Conservation (phyloP, 2,113 vertebrate genomes). For the Pogona vitticeps region DNA sequence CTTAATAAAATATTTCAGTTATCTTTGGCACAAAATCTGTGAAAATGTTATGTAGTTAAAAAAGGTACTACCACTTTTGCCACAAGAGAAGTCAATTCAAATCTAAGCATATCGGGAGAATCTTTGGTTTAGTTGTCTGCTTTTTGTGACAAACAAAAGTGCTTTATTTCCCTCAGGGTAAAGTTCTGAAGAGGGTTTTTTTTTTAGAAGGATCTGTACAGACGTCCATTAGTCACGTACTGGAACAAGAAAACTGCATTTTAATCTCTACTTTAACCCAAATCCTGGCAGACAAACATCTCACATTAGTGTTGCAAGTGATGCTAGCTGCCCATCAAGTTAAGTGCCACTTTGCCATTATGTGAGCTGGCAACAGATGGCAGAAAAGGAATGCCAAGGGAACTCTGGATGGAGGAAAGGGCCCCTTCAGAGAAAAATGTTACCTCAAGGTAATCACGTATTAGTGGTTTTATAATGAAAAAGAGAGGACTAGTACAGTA, state of each 20-base stretch:
- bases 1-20: neutral
- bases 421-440: neutral
- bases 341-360: slow-evolving; percentile 33
- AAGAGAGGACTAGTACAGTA: neutral
- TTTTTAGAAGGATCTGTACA: neutral
- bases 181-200: neutral
- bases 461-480: neutral
- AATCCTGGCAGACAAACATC: slow-evolving; percentile 2
- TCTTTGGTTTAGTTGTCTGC: neutral
- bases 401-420: neutral
- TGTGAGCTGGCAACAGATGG: slow-evolving; percentile 11
- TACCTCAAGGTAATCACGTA: neutral
- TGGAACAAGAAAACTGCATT: slow-evolving; percentile 18
- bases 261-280: slow-evolving; percentile 23
- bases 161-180: neutral
- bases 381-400: neutral
- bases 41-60: too few relatives aligned
- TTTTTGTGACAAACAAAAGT: neutral
- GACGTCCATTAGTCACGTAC: neutral
- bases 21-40: neutral
- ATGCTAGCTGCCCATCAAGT: slow-evolving; percentile 19
- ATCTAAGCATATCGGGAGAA: neutral
- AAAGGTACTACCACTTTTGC: neutral
- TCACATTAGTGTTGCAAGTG: slow-evolving; percentile 9
- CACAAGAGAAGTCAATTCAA: neutral